A percentile compares a stretch with the other conserved stretches of the same genome.
Conservation (phyloP, 2,113 vertebrate genomes). For the Urocolius indicus region DNA sequence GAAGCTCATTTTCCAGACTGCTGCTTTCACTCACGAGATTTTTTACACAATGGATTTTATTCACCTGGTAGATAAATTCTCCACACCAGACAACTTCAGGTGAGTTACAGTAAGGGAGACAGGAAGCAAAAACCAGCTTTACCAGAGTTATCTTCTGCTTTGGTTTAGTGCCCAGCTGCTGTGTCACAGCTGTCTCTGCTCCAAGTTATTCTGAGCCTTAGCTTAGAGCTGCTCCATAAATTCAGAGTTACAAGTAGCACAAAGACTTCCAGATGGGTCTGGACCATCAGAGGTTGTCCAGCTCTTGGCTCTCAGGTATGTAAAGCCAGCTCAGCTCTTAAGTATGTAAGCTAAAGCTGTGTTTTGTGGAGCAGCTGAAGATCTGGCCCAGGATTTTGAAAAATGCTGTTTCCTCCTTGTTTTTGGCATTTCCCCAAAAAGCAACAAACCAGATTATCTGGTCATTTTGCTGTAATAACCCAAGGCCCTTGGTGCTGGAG, state of each 20-base stretch:
- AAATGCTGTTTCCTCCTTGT: neutral
- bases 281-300: neutral
- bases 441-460: neutral
- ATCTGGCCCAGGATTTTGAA: neutral
- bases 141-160: neutral
- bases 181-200: neutral
- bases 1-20: neutral
- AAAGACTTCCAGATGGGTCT: neutral
- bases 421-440: neutral
- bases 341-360: neutral
- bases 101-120: fast-evolving
- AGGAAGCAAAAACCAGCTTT: fast-evolving
- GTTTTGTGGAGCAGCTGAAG: neutral
- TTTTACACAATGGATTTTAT: neutral
- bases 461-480: neutral
- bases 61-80: neutral
- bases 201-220: neutral
- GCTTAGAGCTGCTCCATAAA: neutral
- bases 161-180: neutral
- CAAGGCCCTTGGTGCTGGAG: fast-evolving
- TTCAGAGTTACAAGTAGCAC: neutral
- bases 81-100: neutral
- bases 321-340: neutral
- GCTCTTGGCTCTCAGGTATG: neutral
- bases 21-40: neutral